phyloP scores from a whole-genome alignment of 2,113 vertebrate species.

The Centrocercus urophasianus region DNA sequence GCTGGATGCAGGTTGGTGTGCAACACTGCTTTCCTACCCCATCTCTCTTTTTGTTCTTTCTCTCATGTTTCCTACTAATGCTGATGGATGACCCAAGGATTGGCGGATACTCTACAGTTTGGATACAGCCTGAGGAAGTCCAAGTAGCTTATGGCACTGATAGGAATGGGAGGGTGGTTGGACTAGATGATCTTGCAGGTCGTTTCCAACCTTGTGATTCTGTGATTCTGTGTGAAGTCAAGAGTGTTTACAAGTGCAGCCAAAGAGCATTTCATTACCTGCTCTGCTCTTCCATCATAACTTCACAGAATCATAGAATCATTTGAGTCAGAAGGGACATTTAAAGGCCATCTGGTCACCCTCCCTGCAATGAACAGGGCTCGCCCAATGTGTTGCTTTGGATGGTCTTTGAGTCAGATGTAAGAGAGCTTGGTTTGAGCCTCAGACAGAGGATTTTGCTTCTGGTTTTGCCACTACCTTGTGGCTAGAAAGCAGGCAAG shows the following conservation, averaged over 20 bases:
- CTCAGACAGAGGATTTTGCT: background rate
- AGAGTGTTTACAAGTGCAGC: background rate
- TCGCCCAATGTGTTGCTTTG: background rate
- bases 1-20: background rate
- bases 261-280: background rate
- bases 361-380: background rate
- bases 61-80: background rate
- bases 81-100: background rate
- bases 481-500: background rate
- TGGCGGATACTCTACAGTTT: accelerated
- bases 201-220: no score
- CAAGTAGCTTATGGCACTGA: background rate
- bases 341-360: no score
- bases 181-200: no score
- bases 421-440: background rate
- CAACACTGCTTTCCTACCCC: background rate
- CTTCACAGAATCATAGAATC: background rate
- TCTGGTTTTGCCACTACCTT: background rate
- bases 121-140: background rate
- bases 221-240: no score
- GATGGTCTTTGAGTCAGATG: background rate
- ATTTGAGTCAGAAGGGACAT: no score
- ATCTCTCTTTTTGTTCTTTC: background rate
- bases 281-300: background rate
- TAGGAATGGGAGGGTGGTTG: no score